These are phyloP conservation scores for Drosophila prostipennis DNA, from an alignment of 2,888 invertebrate genomes.

Conservation along the genomic window DNA sequence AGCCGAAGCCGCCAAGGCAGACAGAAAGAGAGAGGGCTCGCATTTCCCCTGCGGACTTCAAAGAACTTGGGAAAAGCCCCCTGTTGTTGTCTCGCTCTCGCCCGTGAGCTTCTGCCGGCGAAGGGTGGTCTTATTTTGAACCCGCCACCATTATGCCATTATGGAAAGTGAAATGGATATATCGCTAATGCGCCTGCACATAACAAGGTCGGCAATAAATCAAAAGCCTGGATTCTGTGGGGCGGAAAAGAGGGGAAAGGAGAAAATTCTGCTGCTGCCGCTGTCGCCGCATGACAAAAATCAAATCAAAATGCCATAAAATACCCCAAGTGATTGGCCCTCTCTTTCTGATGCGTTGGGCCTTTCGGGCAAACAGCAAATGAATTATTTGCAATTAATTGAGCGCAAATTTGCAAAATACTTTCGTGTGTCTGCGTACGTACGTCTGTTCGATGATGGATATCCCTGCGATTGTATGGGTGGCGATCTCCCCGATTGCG, in stretches of 20 bases:
- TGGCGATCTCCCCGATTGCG: constrained; percentile 49
- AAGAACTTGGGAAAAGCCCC: constrained; percentile 30
- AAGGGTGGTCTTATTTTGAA: constrained; percentile 60
- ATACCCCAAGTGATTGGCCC: constrained; percentile 56
- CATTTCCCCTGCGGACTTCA: constrained; percentile 58
- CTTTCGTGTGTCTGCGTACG: constrained; percentile 67
- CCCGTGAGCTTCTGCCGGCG: constrained; percentile 31
- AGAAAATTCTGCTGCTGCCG: not conserved
- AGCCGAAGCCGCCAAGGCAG: constrained; percentile 2
- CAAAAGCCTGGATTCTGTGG: constrained; percentile 60
- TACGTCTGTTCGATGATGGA: constrained; percentile 62
- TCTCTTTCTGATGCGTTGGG: constrained; percentile 12
- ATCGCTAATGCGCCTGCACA: constrained; percentile 83
- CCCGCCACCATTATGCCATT: constrained; percentile 72
- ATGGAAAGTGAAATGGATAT: constrained; percentile 84
- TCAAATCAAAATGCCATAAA: constrained; percentile 82
- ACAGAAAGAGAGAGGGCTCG: constrained; percentile 1
- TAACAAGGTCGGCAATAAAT: constrained; percentile 85
- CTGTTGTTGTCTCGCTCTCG: constrained; percentile 61
- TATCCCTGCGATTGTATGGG: constrained; percentile 51
- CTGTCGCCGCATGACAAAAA: constrained; percentile 67
- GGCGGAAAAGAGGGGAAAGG: constrained; percentile 17
- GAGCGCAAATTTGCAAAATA: constrained; percentile 81
- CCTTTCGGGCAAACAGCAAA: constrained; percentile 63
- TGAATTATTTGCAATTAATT: constrained; percentile 83